Conservation (phyloP, 1,140 invertebrate species). For the Drosophila bipectinata region DNA sequence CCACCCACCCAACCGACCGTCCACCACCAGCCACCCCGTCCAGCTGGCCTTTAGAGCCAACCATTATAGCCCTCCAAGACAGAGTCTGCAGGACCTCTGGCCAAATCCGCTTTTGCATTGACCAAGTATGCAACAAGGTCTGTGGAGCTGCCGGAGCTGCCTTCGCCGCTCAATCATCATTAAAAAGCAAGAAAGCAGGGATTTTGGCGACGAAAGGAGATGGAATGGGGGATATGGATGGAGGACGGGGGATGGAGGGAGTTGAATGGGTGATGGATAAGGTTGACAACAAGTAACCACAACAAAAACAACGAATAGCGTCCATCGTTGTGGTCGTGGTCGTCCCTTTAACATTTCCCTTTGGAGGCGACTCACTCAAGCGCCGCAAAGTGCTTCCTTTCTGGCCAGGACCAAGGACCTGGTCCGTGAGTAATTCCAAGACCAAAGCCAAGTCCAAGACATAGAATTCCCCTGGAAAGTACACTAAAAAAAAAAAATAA, state of each 20-base stretch:
- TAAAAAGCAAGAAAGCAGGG: slow-evolving; percentile 42
- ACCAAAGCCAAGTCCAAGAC: slow-evolving; percentile 6
- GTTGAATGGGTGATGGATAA: slow-evolving; percentile 1
- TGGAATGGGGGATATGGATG: background rate
- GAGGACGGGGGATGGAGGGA: background rate
- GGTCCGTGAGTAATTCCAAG: background rate
- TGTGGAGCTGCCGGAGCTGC: slow-evolving; percentile 22
- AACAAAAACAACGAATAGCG: background rate
- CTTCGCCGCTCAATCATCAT: slow-evolving; percentile 71
- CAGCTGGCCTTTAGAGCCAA: background rate
- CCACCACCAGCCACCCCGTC: background rate
- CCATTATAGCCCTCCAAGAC: background rate
- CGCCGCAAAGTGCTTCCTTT: slow-evolving; percentile 76
- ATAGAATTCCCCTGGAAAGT: background rate
- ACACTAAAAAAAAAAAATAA: background rate
- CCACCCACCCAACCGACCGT: background rate
- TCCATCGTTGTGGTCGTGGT: background rate
- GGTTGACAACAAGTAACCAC: slow-evolving; percentile 1
- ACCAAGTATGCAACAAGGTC: slow-evolving; percentile 68
- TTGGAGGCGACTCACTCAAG: slow-evolving; percentile 67
- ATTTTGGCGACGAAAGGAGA: background rate
- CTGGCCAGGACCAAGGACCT: slow-evolving; percentile 7
- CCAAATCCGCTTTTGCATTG: slow-evolving; percentile 51
- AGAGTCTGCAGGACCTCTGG: background rate
- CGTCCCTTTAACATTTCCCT: slow-evolving; percentile 55